Evolutionary conservation across 2,797 vertebrate genomes (phyloP), one percentile per base, ranked within the genome.

Genomic region (Austrolebias charrua): DNA sequence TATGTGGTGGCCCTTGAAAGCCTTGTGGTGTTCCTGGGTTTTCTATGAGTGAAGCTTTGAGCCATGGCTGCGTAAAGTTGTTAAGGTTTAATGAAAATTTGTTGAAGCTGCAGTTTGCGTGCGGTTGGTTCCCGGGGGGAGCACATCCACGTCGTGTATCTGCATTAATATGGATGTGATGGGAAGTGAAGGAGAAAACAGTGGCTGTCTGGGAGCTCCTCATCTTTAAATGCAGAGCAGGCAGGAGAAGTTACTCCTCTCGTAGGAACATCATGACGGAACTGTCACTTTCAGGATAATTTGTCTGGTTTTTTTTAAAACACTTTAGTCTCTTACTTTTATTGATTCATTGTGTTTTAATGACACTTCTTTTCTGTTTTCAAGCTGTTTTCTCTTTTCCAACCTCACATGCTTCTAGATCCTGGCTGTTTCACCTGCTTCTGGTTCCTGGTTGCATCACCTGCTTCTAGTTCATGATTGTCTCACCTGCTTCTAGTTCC

Each of bases 121-220:
- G 24, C 24, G 24, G 24, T 24, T 3, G 15, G 16, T 42, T 71
- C 63, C 55, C 6, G 11, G 7, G 0, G 52, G 66, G 33, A 38
- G 16, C n/a, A 7, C 60, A 11, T 40, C 35, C 28, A 2, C 0
- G 0, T 52, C 56, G n/a, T 54, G 64, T 38, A 40, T 29, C 51
- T 56, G 60, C 70, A 76, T 84, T 63, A 78, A 81, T 75, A 74
- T 80, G 69, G 63, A 75, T 74, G 70, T 60, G 71, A 68, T 42
- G 28, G 69, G 63, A 75, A 74, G 70, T 60, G 71, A 68, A 46
- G 28, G 35, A 9, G 48, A 14, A 51, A 20, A 40, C 4, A 55
- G 40, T 53, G n/a, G 24, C 24, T 2, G 24, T 24, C 24, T 24
- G 24, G 24, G 24, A 24, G 45, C 59, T 51, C 57, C 29, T 11